Evolutionary conservation across 2,797 vertebrate species (phyloP), one percentile per base, ranked within the genome.

Genomic region (Valencia hispanica): DNA sequence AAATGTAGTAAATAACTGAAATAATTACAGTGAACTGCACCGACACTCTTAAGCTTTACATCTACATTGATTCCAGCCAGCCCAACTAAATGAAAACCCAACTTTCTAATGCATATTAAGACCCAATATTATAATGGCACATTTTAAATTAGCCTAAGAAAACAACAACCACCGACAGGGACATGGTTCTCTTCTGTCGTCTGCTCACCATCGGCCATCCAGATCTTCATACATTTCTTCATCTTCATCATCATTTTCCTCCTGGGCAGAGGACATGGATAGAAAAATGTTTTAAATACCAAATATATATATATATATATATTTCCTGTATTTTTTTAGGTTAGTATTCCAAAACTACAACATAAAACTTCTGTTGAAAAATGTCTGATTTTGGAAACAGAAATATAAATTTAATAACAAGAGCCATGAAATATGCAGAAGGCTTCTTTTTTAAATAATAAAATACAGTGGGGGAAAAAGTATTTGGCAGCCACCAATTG

Each of bases 191-290:
- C 34, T 66, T n/a, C 11, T 34, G 14, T 25, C 12, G 55, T 57
- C 55, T 11, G 72, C 93, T 87, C 92, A 98, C 97, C 96, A 96
- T 84, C 91, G 90, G 0, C 95, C 95, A 86, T 95, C 96, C 79
- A 98, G 95, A 74, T 97, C 96, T 90, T 99, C 97, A 80, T 99
- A 99, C 83, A 85, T 96, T 72, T 98, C 97, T 71, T 86, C 96
- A 17, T 96, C 96, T 57, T 93, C 95, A 57, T 93, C 95, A 3
- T 92, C 94, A 83, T 90, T 89, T 68, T 91, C 95, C 94, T 84
- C 84, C 89, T 91, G 96, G 30, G 70, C 1, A 78, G 59, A 34
- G 82, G 34, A 70, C 4, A 43, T 76, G 77, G 25, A 15, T 32
- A 25, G 27, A 51, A 68, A 65, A 12, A 39, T 69, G 22, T 25